Conservation (phyloP, 2,113 vertebrate species). For the Eulacestoma nigropectus region DNA sequence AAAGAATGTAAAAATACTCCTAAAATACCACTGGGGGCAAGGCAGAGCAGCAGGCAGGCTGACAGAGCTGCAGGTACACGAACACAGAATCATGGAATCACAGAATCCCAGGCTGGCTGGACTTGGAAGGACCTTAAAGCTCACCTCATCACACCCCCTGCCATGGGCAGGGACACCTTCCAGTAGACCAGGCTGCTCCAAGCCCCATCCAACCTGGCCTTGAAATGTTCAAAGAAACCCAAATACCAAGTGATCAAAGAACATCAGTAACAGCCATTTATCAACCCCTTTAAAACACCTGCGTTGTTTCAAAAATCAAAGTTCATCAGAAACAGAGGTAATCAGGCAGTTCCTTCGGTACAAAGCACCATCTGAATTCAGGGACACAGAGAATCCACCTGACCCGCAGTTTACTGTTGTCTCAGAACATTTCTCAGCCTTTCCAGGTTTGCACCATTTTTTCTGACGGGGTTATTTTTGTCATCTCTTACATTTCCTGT, state of each 20-base stretch:
- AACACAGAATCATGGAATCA: background rate
- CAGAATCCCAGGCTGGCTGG: background rate
- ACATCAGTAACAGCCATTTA: background rate
- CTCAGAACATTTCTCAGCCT: background rate
- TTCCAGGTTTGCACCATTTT: background rate
- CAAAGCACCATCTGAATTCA: rapidly evolving
- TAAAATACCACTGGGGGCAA: background rate
- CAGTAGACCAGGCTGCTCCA: background rate
- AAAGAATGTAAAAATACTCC: background rate
- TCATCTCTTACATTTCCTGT: background rate
- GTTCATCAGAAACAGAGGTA: background rate
- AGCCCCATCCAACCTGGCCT: background rate
- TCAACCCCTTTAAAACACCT: background rate
- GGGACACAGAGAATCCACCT: background rate
- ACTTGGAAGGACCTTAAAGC: background rate
- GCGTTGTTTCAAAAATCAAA: background rate
- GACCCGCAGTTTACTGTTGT: rapidly evolving
- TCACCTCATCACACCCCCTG: background rate
- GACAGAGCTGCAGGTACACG: background rate
- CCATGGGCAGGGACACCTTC: background rate
- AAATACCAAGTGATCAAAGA: background rate
- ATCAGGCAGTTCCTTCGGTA: background rate
- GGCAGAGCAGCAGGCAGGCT: background rate
- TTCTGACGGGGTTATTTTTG: background rate
- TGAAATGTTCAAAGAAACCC: background rate